Conservation (phyloP, 1,140 invertebrate species). For the Pseudomyrmex concolor region DNA sequence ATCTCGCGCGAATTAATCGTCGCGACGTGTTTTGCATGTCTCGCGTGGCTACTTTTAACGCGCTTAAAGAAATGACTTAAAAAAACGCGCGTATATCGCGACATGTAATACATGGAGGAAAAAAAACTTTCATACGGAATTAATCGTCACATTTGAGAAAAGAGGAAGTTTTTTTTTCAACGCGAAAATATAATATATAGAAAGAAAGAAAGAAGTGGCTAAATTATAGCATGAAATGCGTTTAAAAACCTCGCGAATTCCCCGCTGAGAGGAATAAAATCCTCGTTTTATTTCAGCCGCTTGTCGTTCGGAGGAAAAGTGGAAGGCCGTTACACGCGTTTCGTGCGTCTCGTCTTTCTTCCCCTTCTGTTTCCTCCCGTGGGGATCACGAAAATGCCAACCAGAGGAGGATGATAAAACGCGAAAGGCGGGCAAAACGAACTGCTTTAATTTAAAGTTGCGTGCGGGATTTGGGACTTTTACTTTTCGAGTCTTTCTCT, state of each 20-base stretch:
- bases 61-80: not conserved
- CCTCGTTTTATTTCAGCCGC: slow-evolving; percentile 10
- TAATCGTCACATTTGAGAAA: too few relatives aligned
- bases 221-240: not conserved
- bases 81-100: not conserved
- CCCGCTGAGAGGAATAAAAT: not conserved
- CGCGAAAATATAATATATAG: not conserved
- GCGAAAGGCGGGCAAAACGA: slow-evolving; percentile 63
- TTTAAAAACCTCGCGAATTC: not conserved
- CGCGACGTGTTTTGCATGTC: slow-evolving; percentile 36
- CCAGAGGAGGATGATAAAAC: slow-evolving; percentile 50
- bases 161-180: not conserved
- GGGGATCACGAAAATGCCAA: slow-evolving; percentile 52
- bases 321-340: slow-evolving; percentile 25
- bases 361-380: not conserved
- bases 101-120: not conserved
- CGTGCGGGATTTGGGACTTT: slow-evolving; percentile 73
- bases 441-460: slow-evolving; percentile 78
- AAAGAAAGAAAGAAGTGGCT: too few relatives aligned
- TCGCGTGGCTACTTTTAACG: slow-evolving; percentile 10
- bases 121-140: too few relatives aligned
- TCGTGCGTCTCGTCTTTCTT: slow-evolving; percentile 3
- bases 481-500: slow-evolving; percentile 67
- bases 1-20: slow-evolving; percentile 65
- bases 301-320: not conserved